phyloP scores from a whole-genome alignment of 2,888 invertebrate genomes.

The Actias luna region DNA sequence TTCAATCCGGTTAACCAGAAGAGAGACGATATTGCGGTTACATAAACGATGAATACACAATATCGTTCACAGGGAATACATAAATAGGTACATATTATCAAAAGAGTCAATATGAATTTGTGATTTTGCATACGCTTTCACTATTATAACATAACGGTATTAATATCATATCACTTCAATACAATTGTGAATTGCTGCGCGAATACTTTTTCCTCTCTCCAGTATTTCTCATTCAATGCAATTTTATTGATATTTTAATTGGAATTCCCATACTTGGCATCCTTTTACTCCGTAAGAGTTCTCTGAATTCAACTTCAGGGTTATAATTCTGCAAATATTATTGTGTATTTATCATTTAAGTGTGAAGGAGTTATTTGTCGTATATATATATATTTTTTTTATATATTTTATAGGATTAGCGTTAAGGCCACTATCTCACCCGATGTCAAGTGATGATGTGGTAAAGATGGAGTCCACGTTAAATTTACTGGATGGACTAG shows the following conservation, averaged over 20 bases:
- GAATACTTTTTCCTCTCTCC: constrained; percentile 1
- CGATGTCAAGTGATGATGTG: too few species aligned
- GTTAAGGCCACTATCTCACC: too few species aligned
- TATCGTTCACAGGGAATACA: constrained; percentile 9
- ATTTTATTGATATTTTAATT: constrained; percentile 5
- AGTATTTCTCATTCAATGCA: constrained; percentile 5
- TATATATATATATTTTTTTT: too few species aligned
- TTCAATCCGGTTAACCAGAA: constrained; percentile 8
- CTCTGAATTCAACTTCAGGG: background rate
- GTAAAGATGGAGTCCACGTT: too few species aligned
- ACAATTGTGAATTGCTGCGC: background rate
- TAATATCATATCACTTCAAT: constrained; percentile 2
- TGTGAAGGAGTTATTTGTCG: too few species aligned
- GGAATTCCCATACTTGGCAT: constrained; percentile 1
- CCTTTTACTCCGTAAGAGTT: background rate
- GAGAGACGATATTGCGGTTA: constrained; percentile 18
- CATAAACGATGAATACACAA: constrained; percentile 18
- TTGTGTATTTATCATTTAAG: too few species aligned
- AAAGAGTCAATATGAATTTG: background rate
- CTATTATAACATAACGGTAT: constrained; percentile 8
- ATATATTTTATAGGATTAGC: too few species aligned
- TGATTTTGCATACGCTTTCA: background rate
- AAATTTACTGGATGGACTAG: too few species aligned
- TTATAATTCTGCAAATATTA: too few species aligned
- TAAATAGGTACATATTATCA: background rate